Evolutionary conservation across 2,888 invertebrate genomes (phyloP).

Genomic region (Enchytraeus crypticus): DNA sequence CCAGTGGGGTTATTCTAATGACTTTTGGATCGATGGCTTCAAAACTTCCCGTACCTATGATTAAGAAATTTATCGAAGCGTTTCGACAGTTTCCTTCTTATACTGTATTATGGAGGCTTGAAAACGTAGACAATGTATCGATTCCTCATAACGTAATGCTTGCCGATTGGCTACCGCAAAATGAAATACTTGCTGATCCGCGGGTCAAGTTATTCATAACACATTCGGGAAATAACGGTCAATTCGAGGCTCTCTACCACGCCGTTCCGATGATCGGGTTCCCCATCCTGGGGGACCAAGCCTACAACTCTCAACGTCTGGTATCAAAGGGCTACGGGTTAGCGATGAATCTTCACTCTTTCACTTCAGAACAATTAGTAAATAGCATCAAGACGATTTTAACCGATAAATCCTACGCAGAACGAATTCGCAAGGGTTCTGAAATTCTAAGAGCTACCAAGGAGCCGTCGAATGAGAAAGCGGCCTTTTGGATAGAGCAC

Average conservation of each 20-base stretch:
- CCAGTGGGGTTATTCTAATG: slow-evolving; percentile 1
- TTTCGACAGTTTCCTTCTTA: slow-evolving; percentile 3
- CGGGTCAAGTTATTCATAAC: slow-evolving; percentile 12
- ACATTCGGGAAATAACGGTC: slow-evolving; percentile 17
- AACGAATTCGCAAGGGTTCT: slow-evolving; percentile 8
- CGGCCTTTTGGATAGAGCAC: slow-evolving; percentile 16
- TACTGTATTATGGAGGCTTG: slow-evolving; percentile 10
- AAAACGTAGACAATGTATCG: not conserved
- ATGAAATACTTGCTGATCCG: slow-evolving; percentile 11
- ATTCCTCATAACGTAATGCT: slow-evolving; percentile 10
- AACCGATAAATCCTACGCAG: slow-evolving; percentile 1
- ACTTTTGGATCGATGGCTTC: slow-evolving; percentile 10
- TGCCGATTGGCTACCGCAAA: slow-evolving; percentile 13
- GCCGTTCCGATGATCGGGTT: slow-evolving; percentile 17
- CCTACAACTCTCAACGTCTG: slow-evolving; percentile 8
- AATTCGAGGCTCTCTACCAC: slow-evolving; percentile 14
- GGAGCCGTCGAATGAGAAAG: slow-evolving; percentile 5
- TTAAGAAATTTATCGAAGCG: slow-evolving; percentile 1
- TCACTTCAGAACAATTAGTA: slow-evolving; percentile 4
- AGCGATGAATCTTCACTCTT: slow-evolving; percentile 3
- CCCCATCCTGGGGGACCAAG: slow-evolving; percentile 11
- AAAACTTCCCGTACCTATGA: not conserved
- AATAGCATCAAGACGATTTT: not conserved
- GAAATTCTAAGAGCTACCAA: slow-evolving; percentile 5
- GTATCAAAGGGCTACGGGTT: slow-evolving; percentile 9